phyloP scores from a whole-genome alignment of 2,888 invertebrate genomes.

The Frankliniella fusca region DNA sequence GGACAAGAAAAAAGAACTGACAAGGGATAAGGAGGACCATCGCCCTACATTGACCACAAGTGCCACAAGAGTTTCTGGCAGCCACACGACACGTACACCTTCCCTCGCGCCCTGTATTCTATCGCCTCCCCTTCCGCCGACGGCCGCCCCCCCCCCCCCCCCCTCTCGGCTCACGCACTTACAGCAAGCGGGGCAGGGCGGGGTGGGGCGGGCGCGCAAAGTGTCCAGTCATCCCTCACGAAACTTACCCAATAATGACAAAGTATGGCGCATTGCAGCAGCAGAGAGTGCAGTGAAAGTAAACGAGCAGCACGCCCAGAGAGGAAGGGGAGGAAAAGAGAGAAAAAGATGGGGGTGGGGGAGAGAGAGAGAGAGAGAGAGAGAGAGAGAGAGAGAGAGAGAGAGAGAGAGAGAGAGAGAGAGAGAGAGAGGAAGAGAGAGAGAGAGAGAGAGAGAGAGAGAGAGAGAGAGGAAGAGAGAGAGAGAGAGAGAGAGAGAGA shows the following conservation, averaged over 20 bases:
- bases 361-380: constrained; percentile 11
- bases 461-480: background rate
- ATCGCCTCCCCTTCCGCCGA: background rate
- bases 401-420: background rate
- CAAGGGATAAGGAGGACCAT: background rate
- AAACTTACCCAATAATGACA: constrained; percentile 22
- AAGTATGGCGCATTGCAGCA: constrained; percentile 13
- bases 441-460: background rate
- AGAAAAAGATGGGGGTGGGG: background rate
- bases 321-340: background rate
- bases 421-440: background rate
- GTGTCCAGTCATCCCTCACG: constrained; percentile 10
- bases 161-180: too few species aligned
- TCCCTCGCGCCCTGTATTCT: background rate
- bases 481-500: background rate
- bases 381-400: background rate
- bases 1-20: background rate
- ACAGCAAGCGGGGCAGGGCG: background rate
- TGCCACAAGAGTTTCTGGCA: background rate
- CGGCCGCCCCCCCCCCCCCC: too few species aligned
- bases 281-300: constrained; percentile 9
- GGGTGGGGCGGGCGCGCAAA: background rate
- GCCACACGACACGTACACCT: background rate
- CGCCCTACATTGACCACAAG: background rate
- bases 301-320: background rate